phyloP scores from a whole-genome alignment of 2,888 invertebrate genomes.

The Drosophila mulleri region DNA sequence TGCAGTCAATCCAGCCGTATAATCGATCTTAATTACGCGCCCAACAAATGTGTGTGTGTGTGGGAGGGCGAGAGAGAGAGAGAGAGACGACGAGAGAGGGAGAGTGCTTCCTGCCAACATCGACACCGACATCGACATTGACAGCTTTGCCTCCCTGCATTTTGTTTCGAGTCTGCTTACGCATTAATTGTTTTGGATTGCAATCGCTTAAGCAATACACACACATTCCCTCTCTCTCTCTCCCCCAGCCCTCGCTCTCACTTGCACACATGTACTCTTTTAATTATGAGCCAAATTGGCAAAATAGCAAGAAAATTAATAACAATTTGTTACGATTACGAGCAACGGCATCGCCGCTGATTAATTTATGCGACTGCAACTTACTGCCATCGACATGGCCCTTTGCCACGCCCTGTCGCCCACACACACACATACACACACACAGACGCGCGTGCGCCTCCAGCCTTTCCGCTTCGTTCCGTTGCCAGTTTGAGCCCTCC shows the following conservation, averaged over 20 bases:
- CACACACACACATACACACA: not conserved
- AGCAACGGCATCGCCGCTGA: constrained; percentile 45
- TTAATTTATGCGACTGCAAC: constrained; percentile 64
- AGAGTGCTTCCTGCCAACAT: constrained; percentile 21
- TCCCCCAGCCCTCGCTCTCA: constrained; percentile 8
- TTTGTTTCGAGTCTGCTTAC: constrained; percentile 33
- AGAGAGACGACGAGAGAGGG: not conserved
- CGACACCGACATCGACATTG: no score
- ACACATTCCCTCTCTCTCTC: constrained; percentile 6
- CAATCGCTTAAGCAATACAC: constrained; percentile 62
- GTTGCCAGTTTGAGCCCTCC: constrained; percentile 10
- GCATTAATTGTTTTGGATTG: constrained; percentile 70
- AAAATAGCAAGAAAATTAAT: constrained; percentile 68
- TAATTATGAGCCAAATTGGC: constrained; percentile 57
- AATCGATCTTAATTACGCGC: constrained; percentile 71
- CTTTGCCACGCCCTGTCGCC: not conserved
- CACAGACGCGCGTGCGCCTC: no score
- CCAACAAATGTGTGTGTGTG: constrained; percentile 10
- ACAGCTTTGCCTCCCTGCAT: not conserved
- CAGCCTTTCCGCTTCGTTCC: constrained; percentile 12
- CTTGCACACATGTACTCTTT: constrained; percentile 19
- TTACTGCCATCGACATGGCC: constrained; percentile 32
- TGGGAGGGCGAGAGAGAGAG: not conserved
- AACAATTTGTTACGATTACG: constrained; percentile 68
- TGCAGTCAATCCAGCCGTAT: constrained; percentile 22